These are phyloP conservation scores for Nerophis ophidion DNA, from an alignment of 2,113 vertebrate species.

Conservation along the genomic window DNA sequence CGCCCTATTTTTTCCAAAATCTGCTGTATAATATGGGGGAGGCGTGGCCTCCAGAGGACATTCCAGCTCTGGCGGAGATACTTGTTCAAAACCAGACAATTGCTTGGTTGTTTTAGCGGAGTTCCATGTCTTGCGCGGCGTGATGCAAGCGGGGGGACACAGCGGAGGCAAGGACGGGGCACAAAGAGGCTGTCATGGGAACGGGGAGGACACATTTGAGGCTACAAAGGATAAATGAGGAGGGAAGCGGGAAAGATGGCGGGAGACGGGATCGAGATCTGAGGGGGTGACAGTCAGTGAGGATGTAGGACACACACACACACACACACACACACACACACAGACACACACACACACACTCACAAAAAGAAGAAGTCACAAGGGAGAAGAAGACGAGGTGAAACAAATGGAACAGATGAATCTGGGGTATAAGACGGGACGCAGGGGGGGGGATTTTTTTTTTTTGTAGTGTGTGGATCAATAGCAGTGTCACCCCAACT, in stretches of 20 bases:
- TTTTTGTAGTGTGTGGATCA: conserved; percentile 58
- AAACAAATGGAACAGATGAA: conserved; percentile 58
- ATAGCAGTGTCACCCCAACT: conserved; percentile 69
- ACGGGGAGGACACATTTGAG: conserved; percentile 28
- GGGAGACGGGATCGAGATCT: conserved; percentile 26
- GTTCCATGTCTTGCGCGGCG: conserved; percentile 20
- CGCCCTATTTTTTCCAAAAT: too few relatives aligned
- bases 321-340: background rate
- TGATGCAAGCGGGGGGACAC: conserved; percentile 52
- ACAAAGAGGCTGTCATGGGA: conserved; percentile 52
- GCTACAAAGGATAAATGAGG: conserved; percentile 52
- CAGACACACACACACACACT: background rate
- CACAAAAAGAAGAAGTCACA: conserved; percentile 17
- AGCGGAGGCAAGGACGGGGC: conserved; percentile 62
- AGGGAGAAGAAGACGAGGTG: conserved; percentile 37
- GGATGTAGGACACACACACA: conserved; percentile 31
- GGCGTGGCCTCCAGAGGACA: too few relatives aligned
- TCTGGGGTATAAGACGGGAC: conserved; percentile 51
- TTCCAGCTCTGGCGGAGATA: too few relatives aligned
- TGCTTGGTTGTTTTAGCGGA: too few relatives aligned
- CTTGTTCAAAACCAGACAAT: too few relatives aligned
- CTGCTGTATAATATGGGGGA: too few relatives aligned
- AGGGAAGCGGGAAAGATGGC: conserved; percentile 17
- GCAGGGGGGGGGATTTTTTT: conserved; percentile 32
- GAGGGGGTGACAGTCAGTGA: conserved; percentile 31